Conservation (phyloP, 2,797 vertebrate species). For the Sphenopsis melanotis region DNA sequence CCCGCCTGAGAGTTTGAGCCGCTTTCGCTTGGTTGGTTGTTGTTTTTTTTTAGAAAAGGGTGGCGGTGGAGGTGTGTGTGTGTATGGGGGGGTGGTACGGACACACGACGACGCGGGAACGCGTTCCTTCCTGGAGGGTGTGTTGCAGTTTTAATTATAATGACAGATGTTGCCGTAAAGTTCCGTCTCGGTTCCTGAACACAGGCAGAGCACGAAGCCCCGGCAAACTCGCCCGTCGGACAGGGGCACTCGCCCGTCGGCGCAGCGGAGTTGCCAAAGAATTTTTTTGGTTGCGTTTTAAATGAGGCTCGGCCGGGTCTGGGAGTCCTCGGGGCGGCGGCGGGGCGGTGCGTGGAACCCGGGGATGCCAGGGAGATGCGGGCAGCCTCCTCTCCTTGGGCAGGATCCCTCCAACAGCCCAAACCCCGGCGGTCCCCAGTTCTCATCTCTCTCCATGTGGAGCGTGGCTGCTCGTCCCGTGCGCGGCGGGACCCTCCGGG, state of each 20-base stretch:
- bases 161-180: slow-evolving; percentile 58
- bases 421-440: neutral
- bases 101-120: neutral
- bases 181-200: slow-evolving; percentile 32
- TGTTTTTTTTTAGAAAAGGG: neutral
- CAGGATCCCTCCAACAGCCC: neutral
- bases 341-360: neutral
- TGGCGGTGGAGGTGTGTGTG: neutral
- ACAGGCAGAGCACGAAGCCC: slow-evolving; percentile 43
- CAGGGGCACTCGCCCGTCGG: neutral
- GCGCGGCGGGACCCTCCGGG: neutral
- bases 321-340: neutral
- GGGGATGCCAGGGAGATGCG: neutral
- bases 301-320: neutral
- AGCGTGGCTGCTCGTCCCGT: neutral
- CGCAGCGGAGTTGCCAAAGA: neutral
- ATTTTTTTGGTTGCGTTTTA: slow-evolving; percentile 2
- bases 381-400: neutral
- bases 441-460: neutral
- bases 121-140: neutral
- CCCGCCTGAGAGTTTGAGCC: neutral
- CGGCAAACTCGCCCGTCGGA: neutral
- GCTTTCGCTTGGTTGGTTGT: neutral
- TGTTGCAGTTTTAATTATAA: slow-evolving; percentile 34
- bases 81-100: neutral